Conservation (phyloP, 2,797 vertebrate species). For the Pantherophis alleghaniensis region DNA sequence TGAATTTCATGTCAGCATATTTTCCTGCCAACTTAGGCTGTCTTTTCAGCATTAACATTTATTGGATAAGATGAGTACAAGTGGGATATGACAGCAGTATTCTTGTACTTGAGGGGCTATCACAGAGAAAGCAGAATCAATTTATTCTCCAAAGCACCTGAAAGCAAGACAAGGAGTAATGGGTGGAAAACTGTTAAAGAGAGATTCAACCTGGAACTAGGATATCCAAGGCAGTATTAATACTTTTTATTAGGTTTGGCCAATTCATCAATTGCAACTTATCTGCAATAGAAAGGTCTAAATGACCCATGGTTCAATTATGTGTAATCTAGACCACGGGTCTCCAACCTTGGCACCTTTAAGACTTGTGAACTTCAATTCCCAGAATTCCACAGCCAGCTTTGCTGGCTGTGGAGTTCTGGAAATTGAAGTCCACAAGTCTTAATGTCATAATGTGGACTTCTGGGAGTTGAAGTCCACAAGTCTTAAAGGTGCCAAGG, state of each 20-base stretch:
- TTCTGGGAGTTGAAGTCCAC: too few relatives aligned
- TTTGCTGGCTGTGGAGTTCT: too few relatives aligned
- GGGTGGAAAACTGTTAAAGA: neutral
- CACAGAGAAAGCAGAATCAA: neutral
- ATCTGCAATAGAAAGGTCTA: neutral
- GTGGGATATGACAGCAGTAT: neutral
- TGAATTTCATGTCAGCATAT: neutral
- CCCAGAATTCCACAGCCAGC: too few relatives aligned
- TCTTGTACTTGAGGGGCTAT: neutral
- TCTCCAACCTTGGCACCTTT: too few relatives aligned
- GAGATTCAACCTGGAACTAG: neutral
- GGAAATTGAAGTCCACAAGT: too few relatives aligned
- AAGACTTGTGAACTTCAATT: too few relatives aligned
- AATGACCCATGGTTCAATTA: neutral
- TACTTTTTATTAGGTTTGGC: neutral
- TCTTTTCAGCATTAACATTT: neutral
- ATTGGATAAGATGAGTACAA: neutral
- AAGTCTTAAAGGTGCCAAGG: too few relatives aligned
- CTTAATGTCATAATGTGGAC: neutral
- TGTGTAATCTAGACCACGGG: neutral
- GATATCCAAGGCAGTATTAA: neutral
- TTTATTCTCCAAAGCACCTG: neutral
- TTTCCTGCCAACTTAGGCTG: neutral
- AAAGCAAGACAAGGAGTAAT: neutral
- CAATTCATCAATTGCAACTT: neutral